These are phyloP conservation scores for Pristionchus exspectatus DNA, from an alignment of 2,888 invertebrate species.

Conservation along the genomic window DNA sequence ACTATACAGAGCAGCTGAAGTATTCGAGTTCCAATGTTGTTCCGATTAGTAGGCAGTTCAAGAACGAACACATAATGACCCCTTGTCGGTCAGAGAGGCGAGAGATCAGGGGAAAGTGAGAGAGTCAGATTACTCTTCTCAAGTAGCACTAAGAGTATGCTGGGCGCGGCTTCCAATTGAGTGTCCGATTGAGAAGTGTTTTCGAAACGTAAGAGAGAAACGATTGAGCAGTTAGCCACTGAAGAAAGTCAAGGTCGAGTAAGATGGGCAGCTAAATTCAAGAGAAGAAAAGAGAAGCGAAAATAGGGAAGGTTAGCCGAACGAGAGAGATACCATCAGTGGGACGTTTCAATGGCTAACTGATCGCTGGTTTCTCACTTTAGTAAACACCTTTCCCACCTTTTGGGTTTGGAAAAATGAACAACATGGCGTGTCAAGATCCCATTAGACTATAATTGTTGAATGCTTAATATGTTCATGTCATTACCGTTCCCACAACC, in stretches of 20 bases:
- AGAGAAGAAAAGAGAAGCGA: background rate
- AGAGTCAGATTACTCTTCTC: background rate
- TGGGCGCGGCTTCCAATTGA: conserved; percentile 2
- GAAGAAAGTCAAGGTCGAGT: conserved; percentile 23
- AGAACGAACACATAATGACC: background rate
- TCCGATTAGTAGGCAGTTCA: background rate
- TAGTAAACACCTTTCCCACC: background rate
- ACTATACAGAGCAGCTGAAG: background rate
- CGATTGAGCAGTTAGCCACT: conserved; percentile 16
- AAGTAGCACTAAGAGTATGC: background rate
- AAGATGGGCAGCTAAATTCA: background rate
- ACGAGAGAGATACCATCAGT: conserved; percentile 21
- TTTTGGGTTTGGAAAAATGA: no score
- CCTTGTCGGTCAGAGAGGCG: no score
- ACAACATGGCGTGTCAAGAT: no score
- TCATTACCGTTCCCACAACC: no score
- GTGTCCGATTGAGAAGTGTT: background rate
- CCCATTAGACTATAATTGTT: no score
- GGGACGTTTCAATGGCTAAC: background rate
- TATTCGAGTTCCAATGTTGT: background rate
- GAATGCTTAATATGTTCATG: no score
- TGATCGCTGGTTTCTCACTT: no score
- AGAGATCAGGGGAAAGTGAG: no score
- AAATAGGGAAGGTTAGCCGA: background rate
- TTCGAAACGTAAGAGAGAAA: background rate